A percentile compares a stretch with the other conserved stretches of the same genome.
Evolutionary conservation across 2,797 vertebrate genomes (phyloP).

Genomic region (Hylomyscus alleni): DNA sequence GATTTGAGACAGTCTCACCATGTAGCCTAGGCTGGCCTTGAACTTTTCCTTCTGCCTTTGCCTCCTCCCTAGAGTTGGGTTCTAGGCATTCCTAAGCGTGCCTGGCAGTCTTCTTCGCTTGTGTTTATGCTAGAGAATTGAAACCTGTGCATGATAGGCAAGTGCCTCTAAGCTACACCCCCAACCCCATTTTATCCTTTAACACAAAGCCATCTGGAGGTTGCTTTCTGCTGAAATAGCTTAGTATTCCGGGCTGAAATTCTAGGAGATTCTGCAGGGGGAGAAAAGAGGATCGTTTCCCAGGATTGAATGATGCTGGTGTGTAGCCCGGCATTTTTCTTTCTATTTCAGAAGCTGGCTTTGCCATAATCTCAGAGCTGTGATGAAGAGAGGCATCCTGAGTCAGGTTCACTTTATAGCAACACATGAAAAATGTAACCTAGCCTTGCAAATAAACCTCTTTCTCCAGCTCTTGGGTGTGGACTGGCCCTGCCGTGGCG

Average conservation of each 20-base stretch:
- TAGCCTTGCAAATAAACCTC: neutral
- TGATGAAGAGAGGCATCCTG: neutral
- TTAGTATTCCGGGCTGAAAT: neutral
- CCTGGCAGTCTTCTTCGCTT: neutral
- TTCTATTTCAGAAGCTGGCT: conserved; percentile 28
- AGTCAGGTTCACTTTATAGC: neutral
- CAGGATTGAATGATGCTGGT: neutral
- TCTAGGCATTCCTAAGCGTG: neutral
- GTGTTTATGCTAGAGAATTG: neutral
- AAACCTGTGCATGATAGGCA: neutral
- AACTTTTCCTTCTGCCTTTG: neutral
- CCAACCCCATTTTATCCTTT: conserved; percentile 10
- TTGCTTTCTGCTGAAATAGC: neutral
- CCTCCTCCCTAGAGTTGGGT: neutral
- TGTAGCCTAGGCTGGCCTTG: neutral
- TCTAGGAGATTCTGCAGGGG: neutral
- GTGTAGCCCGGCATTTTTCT: neutral
- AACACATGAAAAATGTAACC: neutral
- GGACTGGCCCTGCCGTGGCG: neutral
- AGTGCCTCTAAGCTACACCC: neutral
- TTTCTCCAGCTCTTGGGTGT: neutral
- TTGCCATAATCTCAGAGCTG: neutral
- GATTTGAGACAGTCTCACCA: neutral
- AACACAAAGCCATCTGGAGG: neutral
- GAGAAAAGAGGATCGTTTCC: neutral